Conservation (phyloP, 2,113 vertebrate genomes). For the Anarrhichthys ocellatus region DNA sequence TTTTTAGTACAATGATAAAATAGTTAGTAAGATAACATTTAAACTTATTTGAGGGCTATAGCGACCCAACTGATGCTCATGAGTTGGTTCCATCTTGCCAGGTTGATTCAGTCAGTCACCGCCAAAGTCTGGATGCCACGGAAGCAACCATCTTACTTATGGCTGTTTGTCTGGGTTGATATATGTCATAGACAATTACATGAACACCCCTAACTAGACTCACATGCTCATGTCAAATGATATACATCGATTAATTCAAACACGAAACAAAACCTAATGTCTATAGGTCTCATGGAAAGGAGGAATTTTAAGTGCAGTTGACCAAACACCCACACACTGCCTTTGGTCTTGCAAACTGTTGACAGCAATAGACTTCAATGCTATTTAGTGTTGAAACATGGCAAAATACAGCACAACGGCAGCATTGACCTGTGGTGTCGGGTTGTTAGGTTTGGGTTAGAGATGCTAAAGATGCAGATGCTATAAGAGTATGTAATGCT, state of each 20-base stretch:
- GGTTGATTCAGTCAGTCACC: constrained; percentile 9
- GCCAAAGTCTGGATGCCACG: constrained; percentile 22
- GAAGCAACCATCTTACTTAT: neutral
- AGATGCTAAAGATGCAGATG: constrained; percentile 28
- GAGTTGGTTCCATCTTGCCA: constrained; percentile 21
- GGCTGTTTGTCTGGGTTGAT: neutral
- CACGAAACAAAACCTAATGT: neutral
- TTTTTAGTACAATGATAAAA: neutral
- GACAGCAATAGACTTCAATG: neutral
- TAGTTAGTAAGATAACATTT: neutral
- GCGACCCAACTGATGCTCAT: constrained; percentile 20
- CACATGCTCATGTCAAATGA: neutral
- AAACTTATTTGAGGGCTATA: neutral
- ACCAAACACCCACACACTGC: neutral
- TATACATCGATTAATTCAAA: neutral
- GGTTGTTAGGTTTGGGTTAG: neutral
- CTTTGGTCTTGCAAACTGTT: constrained; percentile 24
- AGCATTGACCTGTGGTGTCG: neutral
- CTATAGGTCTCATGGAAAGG: neutral
- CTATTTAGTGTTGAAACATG: neutral
- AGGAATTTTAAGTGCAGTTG: neutral
- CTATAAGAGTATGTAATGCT: constrained; percentile 38
- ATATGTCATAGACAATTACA: neutral
- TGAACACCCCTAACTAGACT: neutral
- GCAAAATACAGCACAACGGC: neutral